Percentiles rank a stretch among this genome's conserved stretches.
Conservation (phyloP, 2,113 vertebrate genomes). For the Taurulus bubalis region DNA sequence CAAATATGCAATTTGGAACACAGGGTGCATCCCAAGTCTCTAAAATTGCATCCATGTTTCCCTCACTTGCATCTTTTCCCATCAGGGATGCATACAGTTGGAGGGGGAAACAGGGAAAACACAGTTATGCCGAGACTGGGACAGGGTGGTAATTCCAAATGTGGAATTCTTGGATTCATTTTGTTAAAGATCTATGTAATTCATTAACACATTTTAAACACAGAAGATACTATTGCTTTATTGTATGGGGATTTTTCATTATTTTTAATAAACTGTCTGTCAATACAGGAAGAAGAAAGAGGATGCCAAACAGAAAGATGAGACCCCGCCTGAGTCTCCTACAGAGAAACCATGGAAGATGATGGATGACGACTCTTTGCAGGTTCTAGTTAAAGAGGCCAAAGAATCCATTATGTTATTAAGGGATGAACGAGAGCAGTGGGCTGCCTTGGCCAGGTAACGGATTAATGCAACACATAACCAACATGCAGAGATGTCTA, state of each 20-base stretch:
- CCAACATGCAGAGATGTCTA: conserved; percentile 1
- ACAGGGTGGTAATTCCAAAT: neutral
- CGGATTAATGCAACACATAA: neutral
- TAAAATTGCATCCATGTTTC: neutral
- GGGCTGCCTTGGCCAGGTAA: conserved; percentile 76
- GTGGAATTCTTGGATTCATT: neutral
- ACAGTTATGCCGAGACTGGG: neutral
- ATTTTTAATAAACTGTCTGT: conserved; percentile 8
- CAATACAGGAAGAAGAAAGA: conserved; percentile 67
- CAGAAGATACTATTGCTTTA: neutral
- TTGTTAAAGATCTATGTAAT: neutral
- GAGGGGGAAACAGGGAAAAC: neutral
- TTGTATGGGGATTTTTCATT: neutral
- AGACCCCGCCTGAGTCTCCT: conserved; percentile 7
- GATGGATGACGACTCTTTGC: conserved; percentile 67
- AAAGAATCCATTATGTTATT: conserved; percentile 60
- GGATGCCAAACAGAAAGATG: conserved; percentile 64
- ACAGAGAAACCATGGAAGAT: conserved; percentile 44
- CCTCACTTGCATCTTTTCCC: too few species aligned
- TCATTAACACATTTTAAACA: neutral
- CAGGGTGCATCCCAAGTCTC: neutral
- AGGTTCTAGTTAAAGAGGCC: conserved; percentile 64
- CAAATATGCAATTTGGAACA: neutral
- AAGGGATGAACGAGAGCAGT: conserved; percentile 69
- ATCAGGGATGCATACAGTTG: too few species aligned